A percentile compares a stretch with the other conserved stretches of the same genome.
These are phyloP conservation scores for Tupaia tana DNA, from an alignment of 2,113 vertebrate genomes.

Conservation along the genomic window DNA sequence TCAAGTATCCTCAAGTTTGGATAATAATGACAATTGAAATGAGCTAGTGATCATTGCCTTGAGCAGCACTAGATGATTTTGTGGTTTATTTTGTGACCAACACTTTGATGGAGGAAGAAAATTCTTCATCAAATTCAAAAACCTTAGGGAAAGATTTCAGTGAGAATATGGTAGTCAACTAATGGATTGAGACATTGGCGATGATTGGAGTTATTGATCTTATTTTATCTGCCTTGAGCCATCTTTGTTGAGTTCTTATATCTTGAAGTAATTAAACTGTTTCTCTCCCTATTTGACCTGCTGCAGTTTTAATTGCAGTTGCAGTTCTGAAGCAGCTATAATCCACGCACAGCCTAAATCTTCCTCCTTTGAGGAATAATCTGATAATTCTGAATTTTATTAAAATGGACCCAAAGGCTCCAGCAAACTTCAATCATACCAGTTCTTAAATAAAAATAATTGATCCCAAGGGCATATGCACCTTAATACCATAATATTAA, in stretches of 20 bases:
- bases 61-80: not conserved
- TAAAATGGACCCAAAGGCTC: not conserved
- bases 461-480: not conserved
- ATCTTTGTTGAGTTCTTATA: constrained; percentile 35
- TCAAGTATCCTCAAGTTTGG: not conserved
- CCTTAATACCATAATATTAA: constrained; percentile 3
- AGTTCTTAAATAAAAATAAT: constrained; percentile 29
- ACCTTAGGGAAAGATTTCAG: not conserved
- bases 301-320: constrained; percentile 22
- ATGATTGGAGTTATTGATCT: constrained; percentile 40
- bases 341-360: constrained; percentile 18
- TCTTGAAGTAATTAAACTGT: not conserved
- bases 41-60: not conserved
- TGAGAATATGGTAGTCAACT: not conserved
- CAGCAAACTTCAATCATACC: not conserved
- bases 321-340: not conserved
- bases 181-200: constrained; percentile 5
- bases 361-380: not conserved
- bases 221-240: constrained; percentile 44
- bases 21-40: not conserved
- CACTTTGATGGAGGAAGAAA: not conserved
- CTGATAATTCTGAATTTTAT: constrained; percentile 59
- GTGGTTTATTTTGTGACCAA: not conserved
- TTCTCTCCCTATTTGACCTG: constrained; percentile 20
- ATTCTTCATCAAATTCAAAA: not conserved